These are phyloP conservation scores for Synanthedon vespiformis DNA, from an alignment of 2,888 invertebrate species.

Conservation along the genomic window DNA sequence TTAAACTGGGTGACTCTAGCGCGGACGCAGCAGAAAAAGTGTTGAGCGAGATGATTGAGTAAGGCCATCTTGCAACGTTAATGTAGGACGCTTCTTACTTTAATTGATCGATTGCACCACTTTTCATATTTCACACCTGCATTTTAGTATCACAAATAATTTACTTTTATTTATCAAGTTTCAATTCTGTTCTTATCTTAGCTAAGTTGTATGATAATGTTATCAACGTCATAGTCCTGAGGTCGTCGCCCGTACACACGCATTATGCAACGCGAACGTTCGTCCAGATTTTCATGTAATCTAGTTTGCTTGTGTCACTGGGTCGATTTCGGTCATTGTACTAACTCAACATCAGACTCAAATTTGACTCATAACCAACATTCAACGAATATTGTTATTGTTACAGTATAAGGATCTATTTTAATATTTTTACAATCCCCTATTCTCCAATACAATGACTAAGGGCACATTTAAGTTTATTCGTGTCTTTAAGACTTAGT, in stretches of 20 bases:
- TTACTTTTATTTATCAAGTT: conserved; percentile 35
- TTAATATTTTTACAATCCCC: too few species aligned
- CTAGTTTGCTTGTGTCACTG: too few species aligned
- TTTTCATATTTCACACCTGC: not conserved
- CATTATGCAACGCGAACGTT: conserved; percentile 35
- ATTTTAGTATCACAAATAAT: conserved; percentile 19
- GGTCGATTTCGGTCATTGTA: not conserved
- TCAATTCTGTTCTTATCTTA: conserved; percentile 38
- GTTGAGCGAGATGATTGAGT: conserved; percentile 28
- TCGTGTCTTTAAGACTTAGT: too few species aligned
- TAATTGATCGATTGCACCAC: conserved; percentile 14
- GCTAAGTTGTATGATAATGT: conserved; percentile 40
- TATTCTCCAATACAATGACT: too few species aligned
- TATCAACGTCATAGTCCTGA: conserved; percentile 43
- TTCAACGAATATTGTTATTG: too few species aligned
- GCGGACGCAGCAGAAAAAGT: conserved; percentile 33
- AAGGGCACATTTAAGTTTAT: too few species aligned
- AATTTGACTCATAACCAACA: too few species aligned
- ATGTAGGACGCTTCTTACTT: conserved; percentile 13
- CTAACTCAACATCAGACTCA: too few species aligned
- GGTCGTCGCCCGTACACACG: conserved; percentile 50
- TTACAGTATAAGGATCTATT: too few species aligned
- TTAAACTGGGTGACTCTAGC: conserved; percentile 47
- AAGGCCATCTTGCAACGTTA: conserved; percentile 29
- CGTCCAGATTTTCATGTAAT: not conserved